phyloP scores from a whole-genome alignment of 2,113 vertebrate species.

The Elgaria multicarinata region DNA sequence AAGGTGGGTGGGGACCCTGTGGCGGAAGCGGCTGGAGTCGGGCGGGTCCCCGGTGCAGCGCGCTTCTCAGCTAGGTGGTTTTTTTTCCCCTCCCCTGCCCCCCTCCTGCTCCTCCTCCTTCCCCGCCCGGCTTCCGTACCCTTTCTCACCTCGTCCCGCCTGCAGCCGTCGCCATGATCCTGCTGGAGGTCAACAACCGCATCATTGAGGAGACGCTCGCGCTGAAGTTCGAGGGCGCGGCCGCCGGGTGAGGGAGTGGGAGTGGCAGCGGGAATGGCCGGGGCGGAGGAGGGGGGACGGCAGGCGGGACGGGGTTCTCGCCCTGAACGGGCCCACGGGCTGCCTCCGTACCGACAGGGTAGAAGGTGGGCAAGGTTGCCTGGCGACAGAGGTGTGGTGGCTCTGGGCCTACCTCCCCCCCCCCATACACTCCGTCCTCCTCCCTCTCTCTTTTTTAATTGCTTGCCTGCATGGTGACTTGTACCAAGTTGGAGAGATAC shows the following conservation, averaged over 20 bases:
- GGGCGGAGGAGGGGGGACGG: conserved; percentile 1
- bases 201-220: conserved; percentile 95
- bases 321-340: neutral
- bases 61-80: conserved; percentile 51
- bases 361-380: neutral
- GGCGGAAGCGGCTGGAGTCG: conserved; percentile 64
- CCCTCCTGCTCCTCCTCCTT: conserved; percentile 48
- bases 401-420: neutral
- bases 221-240: conserved; percentile 94
- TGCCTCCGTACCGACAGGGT: neutral
- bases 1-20: conserved; percentile 50
- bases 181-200: conserved; percentile 98
- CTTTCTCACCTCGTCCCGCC: conserved; percentile 14
- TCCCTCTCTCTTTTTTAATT: too few relatives aligned
- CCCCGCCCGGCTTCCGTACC: conserved; percentile 23
- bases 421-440: neutral
- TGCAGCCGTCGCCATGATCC: conserved; percentile 88
- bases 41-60: conserved; percentile 70
- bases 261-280: neutral
- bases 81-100: conserved; percentile 64
- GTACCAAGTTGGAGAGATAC: neutral
- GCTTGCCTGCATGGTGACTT: neutral
- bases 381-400: neutral
- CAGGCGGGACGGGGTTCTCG: neutral
- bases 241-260: conserved; percentile 84